A percentile compares a stretch with the other conserved stretches of the same genome.
phyloP scores from a whole-genome alignment of 1,140 invertebrate genomes.

The Lysiphlebus fabarum region DNA sequence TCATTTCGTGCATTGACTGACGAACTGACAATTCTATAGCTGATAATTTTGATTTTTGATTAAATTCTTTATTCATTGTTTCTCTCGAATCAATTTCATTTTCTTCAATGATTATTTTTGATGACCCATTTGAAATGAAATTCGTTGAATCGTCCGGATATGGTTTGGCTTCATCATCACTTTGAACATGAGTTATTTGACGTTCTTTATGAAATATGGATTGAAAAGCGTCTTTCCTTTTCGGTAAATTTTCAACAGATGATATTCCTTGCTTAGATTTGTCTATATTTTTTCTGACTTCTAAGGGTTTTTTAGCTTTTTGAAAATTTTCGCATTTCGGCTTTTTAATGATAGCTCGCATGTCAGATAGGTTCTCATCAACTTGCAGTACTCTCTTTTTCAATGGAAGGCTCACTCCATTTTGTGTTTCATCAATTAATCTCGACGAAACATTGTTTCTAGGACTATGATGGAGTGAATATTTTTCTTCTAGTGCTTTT shows the following conservation, averaged over 20 bases:
- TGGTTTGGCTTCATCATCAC: slow-evolving; percentile 48
- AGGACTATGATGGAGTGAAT: slow-evolving; percentile 18
- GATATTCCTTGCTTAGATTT: slow-evolving; percentile 53
- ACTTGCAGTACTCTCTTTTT: slow-evolving; percentile 43
- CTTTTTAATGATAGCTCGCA: slow-evolving; percentile 49
- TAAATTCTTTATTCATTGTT: neutral
- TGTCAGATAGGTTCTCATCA: slow-evolving; percentile 22
- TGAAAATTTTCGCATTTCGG: slow-evolving; percentile 62
- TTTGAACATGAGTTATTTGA: slow-evolving; percentile 50
- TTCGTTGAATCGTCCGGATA: slow-evolving; percentile 40
- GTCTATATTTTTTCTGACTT: slow-evolving; percentile 62
- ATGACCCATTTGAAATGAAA: slow-evolving; percentile 42
- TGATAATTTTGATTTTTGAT: slow-evolving; percentile 27
- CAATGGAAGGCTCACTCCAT: slow-evolving; percentile 40
- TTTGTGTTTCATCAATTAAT: slow-evolving; percentile 16
- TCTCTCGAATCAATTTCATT: slow-evolving; percentile 28
- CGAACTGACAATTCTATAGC: slow-evolving; percentile 34
- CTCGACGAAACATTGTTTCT: neutral
- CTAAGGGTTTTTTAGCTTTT: slow-evolving; percentile 62
- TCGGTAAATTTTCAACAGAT: neutral
- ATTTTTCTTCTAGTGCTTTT: slow-evolving; percentile 13
- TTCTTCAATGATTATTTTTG: slow-evolving; percentile 39
- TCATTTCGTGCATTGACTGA: slow-evolving; percentile 39
- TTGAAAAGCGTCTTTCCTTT: neutral
- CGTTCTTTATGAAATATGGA: slow-evolving; percentile 51